Conservation (phyloP, 1,140 invertebrate genomes). For the Aricia agestis region DNA sequence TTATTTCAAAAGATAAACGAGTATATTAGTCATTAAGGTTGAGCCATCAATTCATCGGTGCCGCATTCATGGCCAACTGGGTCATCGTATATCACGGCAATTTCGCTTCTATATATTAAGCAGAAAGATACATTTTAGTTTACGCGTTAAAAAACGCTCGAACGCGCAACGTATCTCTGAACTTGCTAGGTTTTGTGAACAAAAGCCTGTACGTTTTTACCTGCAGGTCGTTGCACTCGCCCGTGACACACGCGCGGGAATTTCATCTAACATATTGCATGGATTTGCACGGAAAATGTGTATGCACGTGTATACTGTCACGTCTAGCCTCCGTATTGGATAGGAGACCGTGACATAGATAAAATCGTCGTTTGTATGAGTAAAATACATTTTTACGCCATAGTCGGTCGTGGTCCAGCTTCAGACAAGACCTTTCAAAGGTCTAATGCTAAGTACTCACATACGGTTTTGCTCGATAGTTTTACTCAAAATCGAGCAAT, state of each 20-base stretch:
- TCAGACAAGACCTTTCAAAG: too few relatives aligned
- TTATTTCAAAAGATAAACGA: neutral
- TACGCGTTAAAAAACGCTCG: conserved; percentile 26
- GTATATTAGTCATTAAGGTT: conserved; percentile 25
- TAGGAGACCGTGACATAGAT: too few relatives aligned
- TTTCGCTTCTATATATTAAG: conserved; percentile 15
- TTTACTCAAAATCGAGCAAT: too few relatives aligned
- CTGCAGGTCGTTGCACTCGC: conserved; percentile 41
- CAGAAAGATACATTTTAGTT: conserved; percentile 17
- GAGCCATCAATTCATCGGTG: conserved; percentile 31
- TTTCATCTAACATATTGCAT: neutral
- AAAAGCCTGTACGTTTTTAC: conserved; percentile 41
- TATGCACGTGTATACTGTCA: neutral
- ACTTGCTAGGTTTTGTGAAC: conserved; percentile 35
- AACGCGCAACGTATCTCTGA: conserved; percentile 31
- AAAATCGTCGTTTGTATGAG: too few relatives aligned
- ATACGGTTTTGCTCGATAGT: too few relatives aligned
- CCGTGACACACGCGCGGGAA: conserved; percentile 3
- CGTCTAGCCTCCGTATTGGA: too few relatives aligned
- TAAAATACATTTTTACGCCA: too few relatives aligned
- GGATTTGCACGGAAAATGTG: neutral
- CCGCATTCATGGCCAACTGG: conserved; percentile 27
- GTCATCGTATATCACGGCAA: conserved; percentile 23
- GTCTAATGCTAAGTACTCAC: too few relatives aligned
- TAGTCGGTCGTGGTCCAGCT: too few relatives aligned